Evolutionary conservation across 2,113 vertebrate species (phyloP).

Genomic region (Ptyas mucosa): DNA sequence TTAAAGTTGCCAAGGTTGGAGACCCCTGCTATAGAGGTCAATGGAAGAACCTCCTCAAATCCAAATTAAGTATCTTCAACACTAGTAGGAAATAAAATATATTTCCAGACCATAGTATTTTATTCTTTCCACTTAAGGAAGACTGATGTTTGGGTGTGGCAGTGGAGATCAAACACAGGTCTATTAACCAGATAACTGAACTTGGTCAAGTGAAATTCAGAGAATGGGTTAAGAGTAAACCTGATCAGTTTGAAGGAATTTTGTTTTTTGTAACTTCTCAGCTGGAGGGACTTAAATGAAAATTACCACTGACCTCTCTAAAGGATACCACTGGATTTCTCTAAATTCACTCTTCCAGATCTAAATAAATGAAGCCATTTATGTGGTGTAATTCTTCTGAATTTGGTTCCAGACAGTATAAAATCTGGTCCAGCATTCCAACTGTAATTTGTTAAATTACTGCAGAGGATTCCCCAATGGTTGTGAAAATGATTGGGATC

Average conservation of each 20-base stretch:
- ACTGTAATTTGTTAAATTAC: not conserved
- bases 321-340: not conserved
- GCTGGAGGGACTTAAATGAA: not conserved
- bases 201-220: not conserved
- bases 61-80: not conserved
- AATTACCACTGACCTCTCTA: not conserved
- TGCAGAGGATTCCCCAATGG: not conserved
- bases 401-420: not conserved
- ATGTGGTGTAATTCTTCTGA: not conserved
- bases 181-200: not conserved
- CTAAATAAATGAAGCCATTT: not conserved
- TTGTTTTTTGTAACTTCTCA: not conserved
- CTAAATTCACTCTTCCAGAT: not conserved
- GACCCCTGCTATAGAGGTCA: not conserved
- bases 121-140: not conserved
- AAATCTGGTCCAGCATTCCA: not conserved
- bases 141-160: not conserved
- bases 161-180: not conserved
- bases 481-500: not conserved
- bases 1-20: no score
- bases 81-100: not conserved
- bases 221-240: not conserved
- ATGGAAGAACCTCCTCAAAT: not conserved
- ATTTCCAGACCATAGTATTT: not conserved
- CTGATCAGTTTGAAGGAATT: not conserved